Evolutionary conservation across 2,888 invertebrate species (phyloP).

Genomic region (Macaria liturata): DNA sequence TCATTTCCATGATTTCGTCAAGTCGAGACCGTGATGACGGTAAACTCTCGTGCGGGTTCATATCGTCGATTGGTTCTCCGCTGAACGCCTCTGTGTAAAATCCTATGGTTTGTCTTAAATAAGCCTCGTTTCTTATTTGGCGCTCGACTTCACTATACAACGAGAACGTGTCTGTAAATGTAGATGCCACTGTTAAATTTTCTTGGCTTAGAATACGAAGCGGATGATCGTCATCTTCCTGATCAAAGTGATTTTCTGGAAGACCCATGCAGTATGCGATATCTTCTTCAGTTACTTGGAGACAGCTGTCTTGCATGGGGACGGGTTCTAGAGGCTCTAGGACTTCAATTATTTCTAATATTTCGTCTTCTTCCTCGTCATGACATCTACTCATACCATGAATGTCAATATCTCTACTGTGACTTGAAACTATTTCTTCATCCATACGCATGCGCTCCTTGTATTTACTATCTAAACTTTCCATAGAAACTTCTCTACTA

Average conservation of each 20-base stretch:
- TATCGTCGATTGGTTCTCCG: constrained; percentile 56
- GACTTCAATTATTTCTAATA: constrained; percentile 91
- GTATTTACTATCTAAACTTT: constrained; percentile 90
- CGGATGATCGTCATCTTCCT: constrained; percentile 91
- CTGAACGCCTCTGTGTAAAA: constrained; percentile 81
- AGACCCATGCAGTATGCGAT: constrained; percentile 93
- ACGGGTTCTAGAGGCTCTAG: constrained; percentile 92
- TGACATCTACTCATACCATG: constrained; percentile 76
- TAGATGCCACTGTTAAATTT: constrained; percentile 94
- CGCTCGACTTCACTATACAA: constrained; percentile 87
- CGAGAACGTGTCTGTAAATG: constrained; percentile 90
- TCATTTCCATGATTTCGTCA: constrained; percentile 91
- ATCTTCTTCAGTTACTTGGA: constrained; percentile 97
- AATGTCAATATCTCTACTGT: constrained; percentile 78
- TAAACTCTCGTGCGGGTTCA: constrained; percentile 77
- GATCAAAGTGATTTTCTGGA: constrained; percentile 87
- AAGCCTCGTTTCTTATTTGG: constrained; percentile 85
- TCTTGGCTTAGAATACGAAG: constrained; percentile 94
- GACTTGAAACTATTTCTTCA: constrained; percentile 80
- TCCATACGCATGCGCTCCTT: constrained; percentile 87
- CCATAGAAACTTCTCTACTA: constrained; percentile 92
- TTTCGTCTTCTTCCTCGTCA: constrained; percentile 85
- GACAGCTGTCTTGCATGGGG: constrained; percentile 92
- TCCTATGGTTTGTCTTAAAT: constrained; percentile 81
- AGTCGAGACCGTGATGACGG: constrained; percentile 84